phyloP scores from a whole-genome alignment of 2,888 invertebrate species.

The Drosophila quinaria region DNA sequence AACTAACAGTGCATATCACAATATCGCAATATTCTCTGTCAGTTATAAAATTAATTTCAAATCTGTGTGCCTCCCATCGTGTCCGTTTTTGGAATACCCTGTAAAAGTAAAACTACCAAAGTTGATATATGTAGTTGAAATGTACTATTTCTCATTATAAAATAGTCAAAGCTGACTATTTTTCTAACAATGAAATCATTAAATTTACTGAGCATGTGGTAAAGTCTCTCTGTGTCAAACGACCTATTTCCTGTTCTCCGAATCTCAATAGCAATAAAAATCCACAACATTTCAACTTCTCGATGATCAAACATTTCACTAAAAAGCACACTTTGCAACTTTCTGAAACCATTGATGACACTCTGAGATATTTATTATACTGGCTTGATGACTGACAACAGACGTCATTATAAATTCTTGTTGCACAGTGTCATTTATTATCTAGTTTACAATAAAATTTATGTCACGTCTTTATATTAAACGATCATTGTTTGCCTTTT shows the following conservation, averaged over 20 bases:
- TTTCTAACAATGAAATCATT: too few relatives aligned
- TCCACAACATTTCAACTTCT: background rate
- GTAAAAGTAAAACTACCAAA: background rate
- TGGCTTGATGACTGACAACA: background rate
- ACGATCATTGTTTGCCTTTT: background rate
- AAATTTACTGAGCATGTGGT: too few relatives aligned
- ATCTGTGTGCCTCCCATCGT: background rate
- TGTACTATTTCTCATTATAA: background rate
- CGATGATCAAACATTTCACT: background rate
- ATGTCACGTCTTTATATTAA: too few relatives aligned
- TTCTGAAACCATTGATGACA: background rate
- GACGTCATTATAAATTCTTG: conserved; percentile 1
- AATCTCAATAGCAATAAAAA: background rate
- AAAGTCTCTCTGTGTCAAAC: too few relatives aligned
- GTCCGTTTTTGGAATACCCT: conserved; percentile 3
- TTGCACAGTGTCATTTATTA: background rate
- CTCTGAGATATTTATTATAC: background rate
- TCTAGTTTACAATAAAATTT: background rate
- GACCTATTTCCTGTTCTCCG: too few relatives aligned
- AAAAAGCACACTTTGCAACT: background rate
- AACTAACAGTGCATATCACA: conserved; percentile 8
- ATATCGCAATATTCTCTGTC: conserved; percentile 35
- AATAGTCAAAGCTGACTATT: too few relatives aligned
- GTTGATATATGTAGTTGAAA: background rate
- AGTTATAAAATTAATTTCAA: conserved; percentile 7